These are phyloP conservation scores for Argya squamiceps DNA, from an alignment of 2,797 vertebrate species.

Conservation along the genomic window DNA sequence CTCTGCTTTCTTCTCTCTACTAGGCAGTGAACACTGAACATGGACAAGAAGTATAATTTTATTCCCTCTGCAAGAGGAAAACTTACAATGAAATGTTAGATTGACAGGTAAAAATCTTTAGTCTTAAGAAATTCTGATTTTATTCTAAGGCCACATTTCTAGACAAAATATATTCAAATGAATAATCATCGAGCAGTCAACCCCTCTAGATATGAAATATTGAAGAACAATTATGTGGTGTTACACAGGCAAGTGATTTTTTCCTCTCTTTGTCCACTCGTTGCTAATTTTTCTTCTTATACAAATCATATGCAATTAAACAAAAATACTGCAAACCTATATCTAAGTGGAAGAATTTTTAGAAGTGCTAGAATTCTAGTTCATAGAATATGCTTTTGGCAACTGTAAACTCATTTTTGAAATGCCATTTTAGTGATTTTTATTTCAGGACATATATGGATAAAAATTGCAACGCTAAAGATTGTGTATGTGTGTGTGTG, in stretches of 20 bases:
- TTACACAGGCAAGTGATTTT: constrained; percentile 53
- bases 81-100: constrained; percentile 1
- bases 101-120: constrained; percentile 57
- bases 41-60: constrained; percentile 54
- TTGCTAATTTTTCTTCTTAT: constrained; percentile 58
- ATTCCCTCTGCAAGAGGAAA: neutral
- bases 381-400: constrained; percentile 6
- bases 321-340: constrained; percentile 40
- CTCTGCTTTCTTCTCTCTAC: constrained; percentile 64
- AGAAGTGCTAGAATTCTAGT: neutral
- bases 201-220: constrained; percentile 60
- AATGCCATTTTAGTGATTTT: constrained; percentile 26
- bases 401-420: constrained; percentile 23
- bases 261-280: constrained; percentile 49
- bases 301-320: constrained; percentile 69
- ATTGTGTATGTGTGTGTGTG: rapidly evolving
- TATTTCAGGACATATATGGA: neutral
- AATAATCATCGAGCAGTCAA: constrained; percentile 27
- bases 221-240: constrained; percentile 50
- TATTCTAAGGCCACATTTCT: constrained; percentile 45
- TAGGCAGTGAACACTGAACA: constrained; percentile 64
- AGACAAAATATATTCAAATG: constrained; percentile 69
- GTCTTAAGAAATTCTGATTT: constrained; percentile 63
- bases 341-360: constrained; percentile 14
- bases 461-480: neutral